These are phyloP conservation scores for Cybosia mesomella DNA, from an alignment of 2,888 invertebrate species.

Conservation along the genomic window DNA sequence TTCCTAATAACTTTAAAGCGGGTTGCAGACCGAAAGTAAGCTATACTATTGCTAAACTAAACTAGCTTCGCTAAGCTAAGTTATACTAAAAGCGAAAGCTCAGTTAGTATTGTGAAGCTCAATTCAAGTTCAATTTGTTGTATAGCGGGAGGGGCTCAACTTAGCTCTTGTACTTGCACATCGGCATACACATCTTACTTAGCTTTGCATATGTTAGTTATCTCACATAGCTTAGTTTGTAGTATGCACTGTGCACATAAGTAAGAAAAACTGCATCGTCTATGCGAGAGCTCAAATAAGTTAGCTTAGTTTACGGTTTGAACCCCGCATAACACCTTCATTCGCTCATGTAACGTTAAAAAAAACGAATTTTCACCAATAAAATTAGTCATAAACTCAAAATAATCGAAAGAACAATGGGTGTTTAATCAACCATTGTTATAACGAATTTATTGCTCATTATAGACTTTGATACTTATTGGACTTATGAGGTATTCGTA, in stretches of 20 bases:
- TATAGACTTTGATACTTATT: conserved; percentile 36
- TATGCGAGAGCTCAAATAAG: not conserved
- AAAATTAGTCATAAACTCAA: conserved; percentile 15
- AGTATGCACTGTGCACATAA: not conserved
- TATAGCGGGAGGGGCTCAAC: not conserved
- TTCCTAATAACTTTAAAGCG: too few species aligned
- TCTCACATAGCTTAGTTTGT: not conserved
- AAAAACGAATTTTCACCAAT: too few species aligned
- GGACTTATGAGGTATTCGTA: conserved; percentile 60
- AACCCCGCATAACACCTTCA: not conserved
- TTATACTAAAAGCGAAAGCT: not conserved
- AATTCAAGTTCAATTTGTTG: not conserved
- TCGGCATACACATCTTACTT: not conserved
- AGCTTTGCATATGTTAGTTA: not conserved
- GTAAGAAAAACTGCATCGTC: not conserved
- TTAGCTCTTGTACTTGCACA: not conserved
- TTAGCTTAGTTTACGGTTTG: not conserved
- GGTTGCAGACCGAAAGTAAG: too few species aligned
- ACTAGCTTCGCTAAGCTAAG: too few species aligned
- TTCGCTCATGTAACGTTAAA: not conserved
- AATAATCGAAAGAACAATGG: conserved; percentile 32
- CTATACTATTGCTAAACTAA: too few species aligned
- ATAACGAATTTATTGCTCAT: conserved; percentile 63
- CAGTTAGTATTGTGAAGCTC: not conserved
- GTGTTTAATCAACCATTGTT: conserved; percentile 58